Conservation (phyloP, 1,140 invertebrate species). For the Drosophila lowei region DNA sequence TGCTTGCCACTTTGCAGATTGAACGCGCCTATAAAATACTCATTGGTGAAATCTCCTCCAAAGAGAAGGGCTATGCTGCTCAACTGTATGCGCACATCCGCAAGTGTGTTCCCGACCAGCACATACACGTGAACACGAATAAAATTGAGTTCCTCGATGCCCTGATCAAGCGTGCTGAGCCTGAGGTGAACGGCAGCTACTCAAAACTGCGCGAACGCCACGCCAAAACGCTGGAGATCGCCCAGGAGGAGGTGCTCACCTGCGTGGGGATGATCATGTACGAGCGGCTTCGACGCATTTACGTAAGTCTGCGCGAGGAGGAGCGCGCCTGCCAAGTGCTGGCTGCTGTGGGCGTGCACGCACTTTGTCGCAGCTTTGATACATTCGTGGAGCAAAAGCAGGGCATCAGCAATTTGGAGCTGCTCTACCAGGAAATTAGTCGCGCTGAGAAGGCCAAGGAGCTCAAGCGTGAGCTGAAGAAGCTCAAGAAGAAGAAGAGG, state of each 20-base stretch:
- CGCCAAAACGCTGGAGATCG: slow-evolving; percentile 96
- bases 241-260: slow-evolving; percentile 97
- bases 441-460: slow-evolving; percentile 92
- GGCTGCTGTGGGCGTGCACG: slow-evolving; percentile 93
- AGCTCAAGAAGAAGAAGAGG: slow-evolving; percentile 94
- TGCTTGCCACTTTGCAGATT: slow-evolving; percentile 79
- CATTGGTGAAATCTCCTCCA: slow-evolving; percentile 91
- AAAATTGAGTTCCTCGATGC: slow-evolving; percentile 94
- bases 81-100: slow-evolving; percentile 93
- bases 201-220: slow-evolving; percentile 91
- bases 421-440: slow-evolving; percentile 91
- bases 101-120: slow-evolving; percentile 92
- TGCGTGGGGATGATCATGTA: slow-evolving; percentile 96
- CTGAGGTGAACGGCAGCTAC: slow-evolving; percentile 90
- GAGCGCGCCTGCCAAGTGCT: slow-evolving; percentile 96
- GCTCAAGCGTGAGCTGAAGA: slow-evolving; percentile 92
- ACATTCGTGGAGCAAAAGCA: slow-evolving; percentile 94
- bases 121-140: slow-evolving; percentile 91
- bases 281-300: slow-evolving; percentile 92
- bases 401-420: slow-evolving; percentile 93
- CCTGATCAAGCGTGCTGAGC: slow-evolving; percentile 94
- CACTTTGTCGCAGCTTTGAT: slow-evolving; percentile 94
- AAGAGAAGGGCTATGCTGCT: slow-evolving; percentile 94
- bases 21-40: slow-evolving; percentile 93
- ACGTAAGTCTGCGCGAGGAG: slow-evolving; percentile 93